phyloP scores from a whole-genome alignment of 2,113 vertebrate genomes.

The Clupea harengus region DNA sequence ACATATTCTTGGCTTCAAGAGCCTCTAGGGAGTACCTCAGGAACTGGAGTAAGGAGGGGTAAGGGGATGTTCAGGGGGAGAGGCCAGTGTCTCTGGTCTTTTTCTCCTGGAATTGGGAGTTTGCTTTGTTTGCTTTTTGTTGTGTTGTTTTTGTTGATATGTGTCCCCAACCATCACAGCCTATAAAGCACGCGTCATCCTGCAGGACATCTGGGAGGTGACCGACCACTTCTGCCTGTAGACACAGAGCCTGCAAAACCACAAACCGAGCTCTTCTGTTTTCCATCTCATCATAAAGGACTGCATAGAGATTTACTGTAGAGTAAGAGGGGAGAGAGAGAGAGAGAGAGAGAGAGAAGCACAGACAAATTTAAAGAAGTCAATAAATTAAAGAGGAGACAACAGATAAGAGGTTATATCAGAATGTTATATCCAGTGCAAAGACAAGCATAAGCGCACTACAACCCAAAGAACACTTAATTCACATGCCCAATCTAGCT shows the following conservation, averaged over 20 bases:
- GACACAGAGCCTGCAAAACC: not conserved
- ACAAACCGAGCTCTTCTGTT: not conserved
- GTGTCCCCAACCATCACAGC: not conserved
- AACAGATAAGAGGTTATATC: not conserved
- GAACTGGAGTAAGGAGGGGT: not conserved
- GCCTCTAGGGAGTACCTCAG: not conserved
- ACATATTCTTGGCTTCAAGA: slow-evolving; percentile 1
- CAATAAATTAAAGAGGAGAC: not conserved
- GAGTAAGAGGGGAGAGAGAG: not conserved
- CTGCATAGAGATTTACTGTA: slow-evolving; percentile 11
- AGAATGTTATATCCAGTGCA: not conserved
- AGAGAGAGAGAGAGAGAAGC: not conserved
- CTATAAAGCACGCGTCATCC: not conserved
- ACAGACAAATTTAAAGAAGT: not conserved
- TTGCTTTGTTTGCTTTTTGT: not conserved
- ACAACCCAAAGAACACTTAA: not conserved
- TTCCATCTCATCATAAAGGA: not conserved
- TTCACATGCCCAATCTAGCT: not conserved
- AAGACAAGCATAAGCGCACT: not conserved
- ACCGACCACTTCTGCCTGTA: not conserved
- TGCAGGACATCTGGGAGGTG: not conserved
- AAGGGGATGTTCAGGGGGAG: not conserved
- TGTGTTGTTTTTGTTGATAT: not conserved
- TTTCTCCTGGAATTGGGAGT: not conserved
- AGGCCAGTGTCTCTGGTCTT: not conserved